phyloP scores from a whole-genome alignment of 2,888 invertebrate species.

The Oligia strigilis region DNA sequence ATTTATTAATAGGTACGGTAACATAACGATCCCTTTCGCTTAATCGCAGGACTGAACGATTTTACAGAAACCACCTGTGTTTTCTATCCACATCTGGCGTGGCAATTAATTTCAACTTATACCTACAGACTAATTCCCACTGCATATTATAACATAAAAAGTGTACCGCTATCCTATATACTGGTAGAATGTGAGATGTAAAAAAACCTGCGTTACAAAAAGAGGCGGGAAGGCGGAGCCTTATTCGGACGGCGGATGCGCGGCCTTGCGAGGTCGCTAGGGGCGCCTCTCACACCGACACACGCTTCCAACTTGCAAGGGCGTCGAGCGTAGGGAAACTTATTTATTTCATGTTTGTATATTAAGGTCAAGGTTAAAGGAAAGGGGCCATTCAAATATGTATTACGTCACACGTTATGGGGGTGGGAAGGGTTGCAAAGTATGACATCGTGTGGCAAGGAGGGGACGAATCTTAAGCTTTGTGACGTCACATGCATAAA shows the following conservation, averaged over 20 bases:
- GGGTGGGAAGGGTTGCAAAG: not conserved
- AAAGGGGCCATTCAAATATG: not conserved
- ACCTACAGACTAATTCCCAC: constrained; percentile 28
- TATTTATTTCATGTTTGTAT: too few relatives aligned
- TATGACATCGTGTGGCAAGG: not conserved
- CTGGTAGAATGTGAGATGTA: constrained; percentile 66
- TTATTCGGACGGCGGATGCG: constrained; percentile 71
- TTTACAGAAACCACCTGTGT: not conserved
- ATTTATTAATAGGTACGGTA: not conserved
- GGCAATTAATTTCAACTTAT: constrained; percentile 37
- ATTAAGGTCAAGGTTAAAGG: too few relatives aligned
- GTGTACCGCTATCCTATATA: constrained; percentile 54
- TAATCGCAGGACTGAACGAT: not conserved
- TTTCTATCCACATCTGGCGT: constrained; percentile 4
- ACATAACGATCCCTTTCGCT: not conserved
- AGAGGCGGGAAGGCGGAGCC: constrained; percentile 50
- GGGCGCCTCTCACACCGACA: constrained; percentile 73
- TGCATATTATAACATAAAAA: constrained; percentile 52
- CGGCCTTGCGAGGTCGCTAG: constrained; percentile 84
- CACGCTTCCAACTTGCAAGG: not conserved
- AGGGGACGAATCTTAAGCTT: too few relatives aligned
- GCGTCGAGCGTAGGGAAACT: not conserved
- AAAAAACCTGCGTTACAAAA: constrained; percentile 62
- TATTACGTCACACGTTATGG: not conserved
- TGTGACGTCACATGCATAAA: too few relatives aligned